phyloP scores from a whole-genome alignment of 1,140 invertebrate species.

The Drosophila pectinifera region DNA sequence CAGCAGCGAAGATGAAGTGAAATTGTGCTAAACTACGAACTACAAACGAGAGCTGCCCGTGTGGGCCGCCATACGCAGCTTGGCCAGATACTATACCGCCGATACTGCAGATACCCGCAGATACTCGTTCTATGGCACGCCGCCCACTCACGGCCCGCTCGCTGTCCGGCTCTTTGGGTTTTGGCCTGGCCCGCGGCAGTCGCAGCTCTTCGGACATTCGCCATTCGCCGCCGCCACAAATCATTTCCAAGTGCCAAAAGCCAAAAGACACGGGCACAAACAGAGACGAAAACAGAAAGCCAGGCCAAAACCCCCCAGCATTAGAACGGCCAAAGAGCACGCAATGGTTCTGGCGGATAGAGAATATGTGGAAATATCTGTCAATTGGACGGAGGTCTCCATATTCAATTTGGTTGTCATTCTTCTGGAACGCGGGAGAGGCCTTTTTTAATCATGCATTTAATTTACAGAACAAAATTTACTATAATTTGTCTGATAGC shows the following conservation, averaged over 20 bases:
- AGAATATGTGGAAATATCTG: conserved; percentile 19
- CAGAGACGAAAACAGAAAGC: conserved; percentile 35
- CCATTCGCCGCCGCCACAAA: conserved; percentile 69
- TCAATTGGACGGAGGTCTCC: background rate
- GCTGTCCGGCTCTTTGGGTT: conserved; percentile 27
- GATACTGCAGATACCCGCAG: conserved; percentile 14
- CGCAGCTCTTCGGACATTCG: conserved; percentile 45
- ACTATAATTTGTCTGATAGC: background rate
- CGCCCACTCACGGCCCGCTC: conserved; percentile 67
- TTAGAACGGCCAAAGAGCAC: conserved; percentile 53
- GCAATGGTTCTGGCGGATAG: conserved; percentile 46
- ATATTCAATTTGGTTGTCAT: background rate
- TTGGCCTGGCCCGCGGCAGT: conserved; percentile 25
- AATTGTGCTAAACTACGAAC: conserved; percentile 81
- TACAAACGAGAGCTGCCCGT: conserved; percentile 72
- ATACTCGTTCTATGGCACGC: conserved; percentile 8
- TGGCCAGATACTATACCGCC: conserved; percentile 22
- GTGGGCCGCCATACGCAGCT: conserved; percentile 48
- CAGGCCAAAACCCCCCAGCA: conserved; percentile 49
- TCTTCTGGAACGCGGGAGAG: background rate
- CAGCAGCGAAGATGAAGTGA: conserved; percentile 73
- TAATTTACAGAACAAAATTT: background rate
- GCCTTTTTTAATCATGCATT: no score
- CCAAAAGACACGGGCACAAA: conserved; percentile 38
- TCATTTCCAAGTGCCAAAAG: conserved; percentile 78